Evolutionary conservation across 2,888 invertebrate genomes (phyloP).

Genomic region (Steinernema hermaphroditum): DNA sequence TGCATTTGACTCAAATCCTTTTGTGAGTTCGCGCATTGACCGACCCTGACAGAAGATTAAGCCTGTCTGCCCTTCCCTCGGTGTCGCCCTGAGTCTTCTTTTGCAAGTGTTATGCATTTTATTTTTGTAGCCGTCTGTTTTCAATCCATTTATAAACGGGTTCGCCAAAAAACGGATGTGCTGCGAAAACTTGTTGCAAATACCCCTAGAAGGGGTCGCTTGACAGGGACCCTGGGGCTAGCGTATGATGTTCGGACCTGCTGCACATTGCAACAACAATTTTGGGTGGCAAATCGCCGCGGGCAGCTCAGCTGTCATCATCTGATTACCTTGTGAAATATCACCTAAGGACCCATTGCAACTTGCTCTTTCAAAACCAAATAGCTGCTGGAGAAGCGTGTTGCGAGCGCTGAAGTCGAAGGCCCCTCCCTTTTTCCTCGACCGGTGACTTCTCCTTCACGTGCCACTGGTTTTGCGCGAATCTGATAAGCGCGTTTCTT

Average conservation of each 20-base stretch:
- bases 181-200: conserved; percentile 12
- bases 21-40: not conserved
- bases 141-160: not conserved
- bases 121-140: not conserved
- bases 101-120: not conserved
- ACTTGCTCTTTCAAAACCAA: not conserved
- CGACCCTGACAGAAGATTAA: conserved; percentile 11
- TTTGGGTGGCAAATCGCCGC: not conserved
- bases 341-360: not conserved
- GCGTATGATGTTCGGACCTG: not conserved
- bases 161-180: conserved; percentile 10
- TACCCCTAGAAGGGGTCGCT: not conserved
- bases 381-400: not conserved
- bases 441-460: conserved; percentile 9
- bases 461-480: not conserved
- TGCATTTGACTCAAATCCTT: conserved; percentile 11
- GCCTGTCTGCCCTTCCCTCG: not conserved
- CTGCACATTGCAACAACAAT: conserved; percentile 1
- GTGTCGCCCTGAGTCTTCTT: not conserved
- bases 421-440: not conserved
- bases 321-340: not conserved
- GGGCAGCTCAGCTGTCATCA: not conserved
- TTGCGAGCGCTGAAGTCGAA: not conserved
- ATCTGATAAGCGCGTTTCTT: conserved; percentile 12
- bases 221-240: conserved; percentile 9